A percentile compares a stretch with the other conserved stretches of the same genome.
phyloP scores from a whole-genome alignment of 1,140 invertebrate species.

The Arctopsyche grandis region DNA sequence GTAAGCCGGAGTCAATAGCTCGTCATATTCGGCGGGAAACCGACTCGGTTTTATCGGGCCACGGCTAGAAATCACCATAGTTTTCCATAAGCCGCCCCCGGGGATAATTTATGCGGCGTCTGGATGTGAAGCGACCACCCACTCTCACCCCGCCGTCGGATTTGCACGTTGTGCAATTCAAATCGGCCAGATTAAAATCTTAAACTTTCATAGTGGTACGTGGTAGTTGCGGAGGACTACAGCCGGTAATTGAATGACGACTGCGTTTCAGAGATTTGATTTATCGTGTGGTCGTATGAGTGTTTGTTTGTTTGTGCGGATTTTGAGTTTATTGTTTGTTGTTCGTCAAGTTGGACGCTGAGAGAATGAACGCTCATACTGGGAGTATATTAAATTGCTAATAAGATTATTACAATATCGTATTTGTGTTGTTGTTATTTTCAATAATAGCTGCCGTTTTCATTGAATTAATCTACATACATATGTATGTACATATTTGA shows the following conservation, averaged over 20 bases:
- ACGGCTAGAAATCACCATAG: constrained; percentile 39
- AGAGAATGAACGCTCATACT: too few relatives aligned
- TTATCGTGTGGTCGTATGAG: background rate
- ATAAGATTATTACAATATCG: too few relatives aligned
- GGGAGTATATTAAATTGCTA: too few relatives aligned
- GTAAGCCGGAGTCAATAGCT: constrained; percentile 22
- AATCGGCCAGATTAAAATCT: constrained; percentile 43
- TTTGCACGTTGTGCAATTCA: constrained; percentile 33
- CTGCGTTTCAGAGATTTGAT: background rate
- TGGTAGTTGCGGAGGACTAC: background rate
- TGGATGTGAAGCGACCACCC: constrained; percentile 26
- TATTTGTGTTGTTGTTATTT: too few relatives aligned
- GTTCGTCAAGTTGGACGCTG: too few relatives aligned
- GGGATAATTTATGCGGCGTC: constrained; percentile 39
- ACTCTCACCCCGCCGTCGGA: background rate
- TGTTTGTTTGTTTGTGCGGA: background rate
- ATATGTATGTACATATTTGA: too few relatives aligned
- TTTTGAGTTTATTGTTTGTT: background rate
- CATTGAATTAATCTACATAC: too few relatives aligned
- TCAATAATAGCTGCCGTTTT: too few relatives aligned
- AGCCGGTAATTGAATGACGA: background rate
- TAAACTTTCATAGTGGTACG: constrained; percentile 20
- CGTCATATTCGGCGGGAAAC: constrained; percentile 8
- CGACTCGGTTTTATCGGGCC: background rate
- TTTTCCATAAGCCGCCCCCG: constrained; percentile 40